Conservation (phyloP, 1,140 invertebrate species). For the Melanaphis sacchari region DNA sequence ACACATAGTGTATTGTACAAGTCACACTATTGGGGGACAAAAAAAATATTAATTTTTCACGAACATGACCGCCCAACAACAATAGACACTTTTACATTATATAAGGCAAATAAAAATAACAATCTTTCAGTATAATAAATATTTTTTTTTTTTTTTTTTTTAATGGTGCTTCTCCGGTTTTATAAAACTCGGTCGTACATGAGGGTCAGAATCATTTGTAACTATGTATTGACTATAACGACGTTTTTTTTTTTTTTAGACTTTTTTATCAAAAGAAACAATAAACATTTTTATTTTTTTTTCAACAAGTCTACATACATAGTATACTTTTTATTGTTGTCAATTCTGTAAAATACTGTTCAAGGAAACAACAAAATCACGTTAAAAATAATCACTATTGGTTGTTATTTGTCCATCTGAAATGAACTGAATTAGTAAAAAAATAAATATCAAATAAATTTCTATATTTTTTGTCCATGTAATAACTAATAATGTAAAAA, state of each 20-base stretch:
- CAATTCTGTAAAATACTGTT: background rate
- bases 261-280: background rate
- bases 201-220: slow-evolving; percentile 10
- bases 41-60: slow-evolving; percentile 28
- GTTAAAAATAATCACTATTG: background rate
- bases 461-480: background rate
- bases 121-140: background rate
- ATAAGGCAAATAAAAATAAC: slow-evolving; percentile 23
- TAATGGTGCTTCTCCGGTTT: background rate
- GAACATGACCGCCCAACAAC: background rate
- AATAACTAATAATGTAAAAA: background rate
- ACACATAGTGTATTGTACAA: background rate
- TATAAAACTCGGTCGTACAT: background rate
- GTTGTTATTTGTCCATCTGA: background rate
- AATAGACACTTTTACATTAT: slow-evolving; percentile 34
- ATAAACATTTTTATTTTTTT: background rate
- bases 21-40: background rate
- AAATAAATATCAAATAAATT: background rate
- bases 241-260: background rate
- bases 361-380: background rate
- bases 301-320: background rate
- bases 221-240: background rate
- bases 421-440: background rate
- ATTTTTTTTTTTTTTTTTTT: background rate
- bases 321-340: background rate